These are phyloP conservation scores for Caenorhabditis remanei DNA, from an alignment of 1,140 invertebrate genomes.

Conservation along the genomic window DNA sequence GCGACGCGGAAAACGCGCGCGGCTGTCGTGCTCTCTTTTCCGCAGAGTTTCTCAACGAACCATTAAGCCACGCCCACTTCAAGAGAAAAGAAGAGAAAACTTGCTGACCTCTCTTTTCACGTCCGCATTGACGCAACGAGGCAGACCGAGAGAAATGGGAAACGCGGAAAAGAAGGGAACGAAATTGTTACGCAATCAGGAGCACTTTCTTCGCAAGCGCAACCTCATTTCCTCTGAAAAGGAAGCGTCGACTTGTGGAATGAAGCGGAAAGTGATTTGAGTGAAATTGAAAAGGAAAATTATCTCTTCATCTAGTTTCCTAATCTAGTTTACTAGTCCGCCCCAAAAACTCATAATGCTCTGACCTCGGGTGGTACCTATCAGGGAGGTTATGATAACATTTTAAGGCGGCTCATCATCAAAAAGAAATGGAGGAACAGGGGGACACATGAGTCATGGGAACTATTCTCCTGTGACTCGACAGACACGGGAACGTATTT, in stretches of 20 bases:
- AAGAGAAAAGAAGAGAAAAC: slow-evolving; percentile 39
- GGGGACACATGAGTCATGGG: slow-evolving; percentile 13
- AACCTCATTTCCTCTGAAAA: slow-evolving; percentile 46
- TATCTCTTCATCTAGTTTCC: not conserved
- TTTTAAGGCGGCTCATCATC: slow-evolving; percentile 17
- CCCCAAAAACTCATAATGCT: not conserved
- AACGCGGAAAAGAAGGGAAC: slow-evolving; percentile 31
- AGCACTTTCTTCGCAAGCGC: slow-evolving; percentile 26
- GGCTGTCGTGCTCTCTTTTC: not conserved
- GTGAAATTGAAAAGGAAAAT: not conserved
- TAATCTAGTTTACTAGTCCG: not conserved
- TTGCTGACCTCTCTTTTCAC: slow-evolving; percentile 28
- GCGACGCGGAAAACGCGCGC: not conserved
- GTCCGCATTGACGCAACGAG: slow-evolving; percentile 38
- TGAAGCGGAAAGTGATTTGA: slow-evolving; percentile 33
- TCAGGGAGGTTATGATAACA: slow-evolving; percentile 2
- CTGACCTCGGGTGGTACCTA: not conserved
- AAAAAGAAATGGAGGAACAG: slow-evolving; percentile 18
- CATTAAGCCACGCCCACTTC: slow-evolving; percentile 44
- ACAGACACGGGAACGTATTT: not conserved
- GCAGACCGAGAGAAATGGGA: not conserved
- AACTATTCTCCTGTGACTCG: not conserved
- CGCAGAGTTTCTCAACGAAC: not conserved
- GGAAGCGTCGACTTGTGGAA: slow-evolving; percentile 47
- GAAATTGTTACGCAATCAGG: slow-evolving; percentile 48